Evolutionary conservation across 2,113 vertebrate genomes (phyloP).

Genomic region (Myrmecobius fasciatus): DNA sequence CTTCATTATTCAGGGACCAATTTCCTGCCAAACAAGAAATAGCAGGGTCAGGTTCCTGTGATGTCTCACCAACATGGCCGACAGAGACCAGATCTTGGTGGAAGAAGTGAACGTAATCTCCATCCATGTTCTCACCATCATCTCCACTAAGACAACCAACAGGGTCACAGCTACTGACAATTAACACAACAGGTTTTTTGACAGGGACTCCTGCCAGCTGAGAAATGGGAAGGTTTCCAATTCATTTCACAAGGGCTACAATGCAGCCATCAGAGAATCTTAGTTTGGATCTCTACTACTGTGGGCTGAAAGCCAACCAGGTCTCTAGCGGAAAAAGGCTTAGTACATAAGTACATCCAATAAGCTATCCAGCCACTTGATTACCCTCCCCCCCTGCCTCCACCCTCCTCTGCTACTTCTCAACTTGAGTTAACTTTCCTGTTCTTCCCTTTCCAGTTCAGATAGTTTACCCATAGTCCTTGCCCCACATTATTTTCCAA

Average conservation of each 20-base stretch:
- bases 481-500: constrained; percentile 25
- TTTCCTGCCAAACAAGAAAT: constrained; percentile 24
- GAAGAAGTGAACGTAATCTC: constrained; percentile 46
- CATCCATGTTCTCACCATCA: constrained; percentile 9
- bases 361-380: neutral
- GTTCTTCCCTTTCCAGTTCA: constrained; percentile 43
- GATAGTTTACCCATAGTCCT: constrained; percentile 50
- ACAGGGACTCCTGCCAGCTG: constrained; percentile 22
- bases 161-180: constrained; percentile 49
- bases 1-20: constrained; percentile 55
- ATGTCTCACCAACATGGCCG: constrained; percentile 10
- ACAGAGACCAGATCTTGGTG: neutral
- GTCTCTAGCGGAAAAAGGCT: constrained; percentile 4
- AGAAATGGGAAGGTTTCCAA: constrained; percentile 59
- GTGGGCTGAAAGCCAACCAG: constrained; percentile 63
- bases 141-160: constrained; percentile 23
- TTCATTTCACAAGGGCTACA: constrained; percentile 41
- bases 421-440: constrained; percentile 4
- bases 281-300: constrained; percentile 13
- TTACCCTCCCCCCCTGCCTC: constrained; percentile 34
- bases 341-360: neutral
- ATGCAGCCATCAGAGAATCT: constrained; percentile 10
- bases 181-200: constrained; percentile 55
- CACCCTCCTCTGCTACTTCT: constrained; percentile 48
- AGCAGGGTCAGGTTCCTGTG: constrained; percentile 47